phyloP scores from a whole-genome alignment of 2,888 invertebrate species.

The Melanargia galathea region DNA sequence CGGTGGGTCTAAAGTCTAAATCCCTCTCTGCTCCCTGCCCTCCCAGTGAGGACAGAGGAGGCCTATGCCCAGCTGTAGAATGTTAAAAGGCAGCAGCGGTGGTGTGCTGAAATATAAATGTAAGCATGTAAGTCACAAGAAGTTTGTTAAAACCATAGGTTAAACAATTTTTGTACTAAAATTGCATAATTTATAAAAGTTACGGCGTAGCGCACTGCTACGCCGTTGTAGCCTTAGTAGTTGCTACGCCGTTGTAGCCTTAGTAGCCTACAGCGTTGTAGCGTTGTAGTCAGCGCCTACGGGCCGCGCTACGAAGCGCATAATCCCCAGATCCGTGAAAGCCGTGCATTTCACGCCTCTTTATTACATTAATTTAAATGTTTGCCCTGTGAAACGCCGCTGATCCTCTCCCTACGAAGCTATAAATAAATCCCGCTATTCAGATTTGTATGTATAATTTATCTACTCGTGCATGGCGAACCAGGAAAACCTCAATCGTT shows the following conservation, averaged over 20 bases:
- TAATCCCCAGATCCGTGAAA: conserved; percentile 65
- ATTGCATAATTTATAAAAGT: too few species aligned
- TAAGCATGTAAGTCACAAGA: too few species aligned
- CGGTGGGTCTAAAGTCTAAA: too few species aligned
- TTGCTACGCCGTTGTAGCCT: conserved; percentile 38
- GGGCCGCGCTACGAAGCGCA: conserved; percentile 44
- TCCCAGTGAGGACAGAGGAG: too few species aligned
- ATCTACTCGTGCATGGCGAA: background rate
- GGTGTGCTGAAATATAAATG: too few species aligned
- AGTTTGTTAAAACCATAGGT: too few species aligned
- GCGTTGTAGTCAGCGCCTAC: conserved; percentile 43
- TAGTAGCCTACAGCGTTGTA: conserved; percentile 34
- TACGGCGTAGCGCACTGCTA: too few species aligned
- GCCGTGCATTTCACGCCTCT: conserved; percentile 75
- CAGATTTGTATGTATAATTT: conserved; percentile 24
- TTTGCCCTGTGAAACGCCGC: conserved; percentile 65
- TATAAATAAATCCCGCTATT: conserved; percentile 53
- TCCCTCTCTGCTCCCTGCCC: too few species aligned
- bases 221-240: too few species aligned
- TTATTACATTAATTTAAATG: conserved; percentile 82
- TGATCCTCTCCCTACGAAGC: conserved; percentile 54
- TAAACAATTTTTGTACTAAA: too few species aligned
- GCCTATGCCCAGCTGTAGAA: too few species aligned
- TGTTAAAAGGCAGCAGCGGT: too few species aligned
- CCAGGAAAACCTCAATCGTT: background rate